Evolutionary conservation across 1,140 invertebrate species (phyloP).

Genomic region (Frieseomelitta varia): DNA sequence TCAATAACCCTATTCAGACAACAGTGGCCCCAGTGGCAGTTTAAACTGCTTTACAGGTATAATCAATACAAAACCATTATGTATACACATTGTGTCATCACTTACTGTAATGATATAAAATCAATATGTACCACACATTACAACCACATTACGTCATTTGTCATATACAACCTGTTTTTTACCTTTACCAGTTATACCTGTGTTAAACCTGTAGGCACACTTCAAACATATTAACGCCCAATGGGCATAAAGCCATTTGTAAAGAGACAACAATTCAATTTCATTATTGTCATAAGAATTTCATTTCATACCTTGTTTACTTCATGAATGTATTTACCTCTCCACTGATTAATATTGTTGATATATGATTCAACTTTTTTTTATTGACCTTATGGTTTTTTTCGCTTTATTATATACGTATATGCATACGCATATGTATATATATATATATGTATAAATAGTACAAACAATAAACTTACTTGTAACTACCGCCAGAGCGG

Average conservation of each 20-base stretch:
- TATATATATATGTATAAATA: conserved; percentile 41
- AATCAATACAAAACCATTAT: conserved; percentile 55
- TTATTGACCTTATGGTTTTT: conserved; percentile 34
- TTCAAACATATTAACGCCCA: conserved; percentile 82
- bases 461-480: conserved; percentile 75
- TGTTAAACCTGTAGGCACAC: conserved; percentile 83
- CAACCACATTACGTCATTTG: conserved; percentile 79
- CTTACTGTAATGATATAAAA: conserved; percentile 45
- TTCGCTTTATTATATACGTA: conserved; percentile 59
- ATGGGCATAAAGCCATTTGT: conserved; percentile 74
- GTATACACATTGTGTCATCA: conserved; percentile 26
- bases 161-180: conserved; percentile 81
- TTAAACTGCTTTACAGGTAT: conserved; percentile 53
- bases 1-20: conserved; percentile 54
- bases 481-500: conserved; percentile 78
- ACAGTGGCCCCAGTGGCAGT: conserved; percentile 66
- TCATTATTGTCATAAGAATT: conserved; percentile 63
- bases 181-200: conserved; percentile 80
- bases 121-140: conserved; percentile 64
- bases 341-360: conserved; percentile 33
- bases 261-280: conserved; percentile 70
- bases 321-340: conserved; percentile 57
- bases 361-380: conserved; percentile 40
- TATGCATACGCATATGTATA: conserved; percentile 38
- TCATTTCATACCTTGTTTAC: conserved; percentile 72